phyloP scores from a whole-genome alignment of 2,888 invertebrate genomes.

The Flabesymbios commensalis region DNA sequence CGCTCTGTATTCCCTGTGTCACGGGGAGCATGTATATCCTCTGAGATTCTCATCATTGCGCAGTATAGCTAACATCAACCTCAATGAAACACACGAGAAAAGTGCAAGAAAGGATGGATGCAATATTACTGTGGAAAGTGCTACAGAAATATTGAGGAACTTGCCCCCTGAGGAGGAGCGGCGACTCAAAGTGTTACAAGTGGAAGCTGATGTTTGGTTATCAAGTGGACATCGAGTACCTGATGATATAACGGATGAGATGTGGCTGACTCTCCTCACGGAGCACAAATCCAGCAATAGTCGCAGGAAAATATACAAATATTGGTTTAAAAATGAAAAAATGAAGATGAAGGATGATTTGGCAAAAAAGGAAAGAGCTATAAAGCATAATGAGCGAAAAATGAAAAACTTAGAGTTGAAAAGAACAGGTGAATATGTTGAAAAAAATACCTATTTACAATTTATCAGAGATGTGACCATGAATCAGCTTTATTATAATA shows the following conservation, averaged over 20 bases:
- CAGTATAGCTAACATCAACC: no score
- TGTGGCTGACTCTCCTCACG: slow-evolving; percentile 30
- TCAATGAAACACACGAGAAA: no score
- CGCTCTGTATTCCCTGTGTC: no score
- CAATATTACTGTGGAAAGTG: background rate
- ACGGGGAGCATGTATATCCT: no score
- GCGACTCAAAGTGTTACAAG: slow-evolving; percentile 38
- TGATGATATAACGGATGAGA: slow-evolving; percentile 20
- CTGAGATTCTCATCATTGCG: no score
- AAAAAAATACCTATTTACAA: slow-evolving; percentile 23
- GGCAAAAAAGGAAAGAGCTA: no score
- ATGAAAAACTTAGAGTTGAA: background rate
- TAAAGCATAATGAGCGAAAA: slow-evolving; percentile 2
- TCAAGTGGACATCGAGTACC: slow-evolving; percentile 31
- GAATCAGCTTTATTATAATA: slow-evolving; percentile 51
- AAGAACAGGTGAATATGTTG: background rate
- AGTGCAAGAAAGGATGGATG: no score
- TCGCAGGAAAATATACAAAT: slow-evolving; percentile 14
- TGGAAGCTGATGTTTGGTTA: slow-evolving; percentile 40
- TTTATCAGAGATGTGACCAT: slow-evolving; percentile 27
- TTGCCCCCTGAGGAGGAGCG: slow-evolving; percentile 32
- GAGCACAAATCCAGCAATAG: slow-evolving; percentile 1
- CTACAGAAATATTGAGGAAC: slow-evolving; percentile 31
- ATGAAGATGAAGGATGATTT: background rate
- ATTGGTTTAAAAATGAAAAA: slow-evolving; percentile 25